Evolutionary conservation across 2,797 vertebrate genomes (phyloP).

Genomic region (Pipistrellus pygmaeus): DNA sequence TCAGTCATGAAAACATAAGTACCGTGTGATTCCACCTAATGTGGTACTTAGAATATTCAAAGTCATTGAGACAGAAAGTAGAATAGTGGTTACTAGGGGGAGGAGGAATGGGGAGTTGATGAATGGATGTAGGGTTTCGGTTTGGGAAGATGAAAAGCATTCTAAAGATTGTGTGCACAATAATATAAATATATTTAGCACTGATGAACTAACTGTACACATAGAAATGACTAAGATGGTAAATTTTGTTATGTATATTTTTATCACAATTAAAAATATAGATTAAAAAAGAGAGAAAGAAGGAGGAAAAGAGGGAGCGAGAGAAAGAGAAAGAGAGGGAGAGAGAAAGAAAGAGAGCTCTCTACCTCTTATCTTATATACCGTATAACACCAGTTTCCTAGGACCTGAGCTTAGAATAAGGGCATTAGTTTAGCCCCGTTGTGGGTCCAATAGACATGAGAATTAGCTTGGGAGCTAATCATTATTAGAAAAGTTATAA

Average conservation of each 20-base stretch:
- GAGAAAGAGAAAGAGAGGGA: not conserved
- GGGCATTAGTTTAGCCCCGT: not conserved
- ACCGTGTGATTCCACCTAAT: too few species aligned
- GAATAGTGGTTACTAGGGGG: not conserved
- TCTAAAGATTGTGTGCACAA: not conserved
- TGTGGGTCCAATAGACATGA: not conserved
- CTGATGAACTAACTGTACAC: not conserved
- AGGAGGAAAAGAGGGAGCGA: not conserved
- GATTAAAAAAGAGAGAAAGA: not conserved
- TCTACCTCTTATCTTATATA: not conserved
- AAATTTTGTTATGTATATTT: not conserved
- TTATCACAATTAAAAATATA: not conserved
- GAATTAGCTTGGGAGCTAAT: not conserved
- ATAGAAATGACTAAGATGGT: not conserved
- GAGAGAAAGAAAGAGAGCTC: fast-evolving
- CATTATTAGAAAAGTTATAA: not conserved
- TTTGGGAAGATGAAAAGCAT: not conserved
- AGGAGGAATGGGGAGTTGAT: not conserved
- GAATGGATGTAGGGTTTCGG: not conserved
- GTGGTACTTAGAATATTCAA: not conserved
- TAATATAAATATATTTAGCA: fast-evolving
- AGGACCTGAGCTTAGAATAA: not conserved
- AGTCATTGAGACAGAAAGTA: not conserved
- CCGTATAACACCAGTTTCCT: not conserved
- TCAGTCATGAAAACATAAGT: not conserved